Percentiles rank a stretch among this genome's conserved stretches.
Conservation (phyloP, 2,888 invertebrate genomes). For the Trisateles emortualis region DNA sequence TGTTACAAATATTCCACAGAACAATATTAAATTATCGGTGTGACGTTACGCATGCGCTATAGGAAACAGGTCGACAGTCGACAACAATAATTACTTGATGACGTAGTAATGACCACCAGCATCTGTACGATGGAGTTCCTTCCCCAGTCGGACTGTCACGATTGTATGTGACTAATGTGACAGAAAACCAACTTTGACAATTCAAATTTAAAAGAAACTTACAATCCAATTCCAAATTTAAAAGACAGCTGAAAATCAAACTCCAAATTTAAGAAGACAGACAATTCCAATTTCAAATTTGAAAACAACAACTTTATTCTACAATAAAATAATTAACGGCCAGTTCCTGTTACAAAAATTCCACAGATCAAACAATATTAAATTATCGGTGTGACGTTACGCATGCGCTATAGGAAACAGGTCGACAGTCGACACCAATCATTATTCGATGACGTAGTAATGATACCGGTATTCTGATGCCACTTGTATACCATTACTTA, state of each 20-base stretch:
- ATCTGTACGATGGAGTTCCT: too few relatives aligned
- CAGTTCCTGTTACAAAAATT: slow-evolving; percentile 16
- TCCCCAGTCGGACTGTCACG: too few relatives aligned
- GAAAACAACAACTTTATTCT: too few relatives aligned
- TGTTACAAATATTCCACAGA: neutral
- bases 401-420: slow-evolving; percentile 6
- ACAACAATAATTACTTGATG: slow-evolving; percentile 3
- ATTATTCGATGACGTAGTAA: slow-evolving; percentile 7
- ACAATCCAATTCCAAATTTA: slow-evolving; percentile 1
- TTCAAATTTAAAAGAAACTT: too few relatives aligned
- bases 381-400: neutral
- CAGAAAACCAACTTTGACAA: too few relatives aligned
- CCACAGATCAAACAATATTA: slow-evolving; percentile 9
- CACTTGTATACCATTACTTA: neutral
- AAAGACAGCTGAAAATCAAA: too few relatives aligned
- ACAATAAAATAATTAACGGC: too few relatives aligned
- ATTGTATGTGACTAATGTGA: too few relatives aligned
- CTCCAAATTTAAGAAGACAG: too few relatives aligned
- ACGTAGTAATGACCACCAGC: neutral
- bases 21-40: slow-evolving; percentile 2
- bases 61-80: slow-evolving; percentile 5
- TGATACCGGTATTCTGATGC: neutral
- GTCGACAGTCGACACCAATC: neutral
- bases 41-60: neutral
- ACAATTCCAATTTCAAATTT: too few relatives aligned